Evolutionary conservation across 2,888 invertebrate genomes (phyloP).

Genomic region (Acanthosepion esculentum): DNA sequence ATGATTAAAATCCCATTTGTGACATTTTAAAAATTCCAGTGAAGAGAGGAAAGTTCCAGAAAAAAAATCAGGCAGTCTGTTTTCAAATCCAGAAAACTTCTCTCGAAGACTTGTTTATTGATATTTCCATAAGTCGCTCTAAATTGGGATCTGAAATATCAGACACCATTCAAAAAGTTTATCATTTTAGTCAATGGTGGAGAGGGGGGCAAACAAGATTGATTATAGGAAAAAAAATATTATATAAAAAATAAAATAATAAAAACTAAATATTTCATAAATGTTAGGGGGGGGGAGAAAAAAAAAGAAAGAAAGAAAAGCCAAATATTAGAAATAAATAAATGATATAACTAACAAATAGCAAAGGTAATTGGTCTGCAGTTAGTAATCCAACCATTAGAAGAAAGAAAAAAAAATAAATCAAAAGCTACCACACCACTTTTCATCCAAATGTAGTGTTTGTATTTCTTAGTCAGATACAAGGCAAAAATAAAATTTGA

Average conservation of each 20-base stretch:
- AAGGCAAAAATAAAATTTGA: not conserved
- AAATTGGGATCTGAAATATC: constrained; percentile 33
- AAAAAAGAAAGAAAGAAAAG: too few species aligned
- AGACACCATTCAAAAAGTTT: not conserved
- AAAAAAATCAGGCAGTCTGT: not conserved
- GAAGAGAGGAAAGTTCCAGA: not conserved
- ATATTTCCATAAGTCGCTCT: not conserved
- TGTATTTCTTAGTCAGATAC: not conserved
- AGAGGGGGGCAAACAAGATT: not conserved
- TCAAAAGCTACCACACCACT: not conserved
- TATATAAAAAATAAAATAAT: not conserved
- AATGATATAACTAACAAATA: not conserved
- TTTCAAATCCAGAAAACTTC: not conserved
- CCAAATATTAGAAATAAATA: not conserved
- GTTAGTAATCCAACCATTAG: not conserved
- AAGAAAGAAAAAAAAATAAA: not conserved
- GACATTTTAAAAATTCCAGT: not conserved
- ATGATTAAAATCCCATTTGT: not conserved
- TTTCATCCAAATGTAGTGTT: not conserved
- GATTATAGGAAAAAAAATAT: not conserved
- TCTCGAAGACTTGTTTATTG: constrained; percentile 22
- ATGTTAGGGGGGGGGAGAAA: not conserved
- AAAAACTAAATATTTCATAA: not conserved
- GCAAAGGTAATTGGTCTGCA: not conserved
- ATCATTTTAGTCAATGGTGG: constrained; percentile 10